phyloP scores from a whole-genome alignment of 1,140 invertebrate species.

The Subanguina moxae region DNA sequence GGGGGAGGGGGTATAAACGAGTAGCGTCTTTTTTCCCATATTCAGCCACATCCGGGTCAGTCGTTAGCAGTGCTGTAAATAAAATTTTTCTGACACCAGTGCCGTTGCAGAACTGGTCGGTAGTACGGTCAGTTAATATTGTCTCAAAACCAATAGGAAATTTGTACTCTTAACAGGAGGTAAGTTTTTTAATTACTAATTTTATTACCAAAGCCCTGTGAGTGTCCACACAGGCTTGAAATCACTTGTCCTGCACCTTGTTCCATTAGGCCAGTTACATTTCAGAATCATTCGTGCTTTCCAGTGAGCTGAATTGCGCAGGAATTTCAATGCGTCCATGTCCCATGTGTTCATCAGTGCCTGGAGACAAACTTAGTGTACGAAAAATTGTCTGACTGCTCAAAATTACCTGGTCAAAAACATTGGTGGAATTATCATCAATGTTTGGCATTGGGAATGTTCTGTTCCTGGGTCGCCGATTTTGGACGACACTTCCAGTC shows the following conservation, averaged over 20 bases:
- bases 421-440: conserved; percentile 37
- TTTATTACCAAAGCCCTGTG: conserved; percentile 45
- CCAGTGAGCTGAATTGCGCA: conserved; percentile 54
- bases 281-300: conserved; percentile 50
- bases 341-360: conserved; percentile 53
- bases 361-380: conserved; percentile 25
- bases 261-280: conserved; percentile 57
- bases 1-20: too few species aligned
- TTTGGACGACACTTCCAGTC: conserved; percentile 47
- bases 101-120: too few species aligned
- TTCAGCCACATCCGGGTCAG: too few species aligned
- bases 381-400: not conserved
- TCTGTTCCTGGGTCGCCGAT: conserved; percentile 33
- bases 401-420: conserved; percentile 26
- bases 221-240: conserved; percentile 57
- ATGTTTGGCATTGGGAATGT: conserved; percentile 12
- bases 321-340: conserved; percentile 55
- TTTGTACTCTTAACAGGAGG: too few species aligned
- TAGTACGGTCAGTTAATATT: too few species aligned
- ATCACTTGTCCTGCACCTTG: conserved; percentile 40
- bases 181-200: not conserved
- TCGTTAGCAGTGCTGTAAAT: too few species aligned
- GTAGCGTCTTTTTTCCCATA: too few species aligned
- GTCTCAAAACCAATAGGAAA: too few species aligned
- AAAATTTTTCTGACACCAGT: too few species aligned